Evolutionary conservation across 2,888 invertebrate species (phyloP), one percentile per base, ranked within the genome.

Genomic region (Lithosia quadra): DNA sequence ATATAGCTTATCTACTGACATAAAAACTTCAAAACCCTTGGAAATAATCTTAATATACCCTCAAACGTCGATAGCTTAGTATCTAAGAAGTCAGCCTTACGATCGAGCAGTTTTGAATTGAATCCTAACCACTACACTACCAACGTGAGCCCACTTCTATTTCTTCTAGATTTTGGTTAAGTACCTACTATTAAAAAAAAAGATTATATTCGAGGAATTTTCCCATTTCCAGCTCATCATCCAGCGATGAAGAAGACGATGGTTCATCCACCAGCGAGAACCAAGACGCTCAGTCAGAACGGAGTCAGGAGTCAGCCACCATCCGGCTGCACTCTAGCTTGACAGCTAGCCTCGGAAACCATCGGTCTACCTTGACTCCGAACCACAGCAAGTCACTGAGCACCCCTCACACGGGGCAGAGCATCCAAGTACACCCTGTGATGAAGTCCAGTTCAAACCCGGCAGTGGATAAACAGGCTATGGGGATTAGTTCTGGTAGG

Each of bases 161-260:
- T n/a, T n/a, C n/a, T n/a, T n/a, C n/a, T n/a, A n/a, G n/a, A n/a
- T n/a, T n/a, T n/a, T n/a, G n/a, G n/a, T n/a, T n/a, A n/a, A n/a
- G n/a, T n/a, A n/a, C n/a, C n/a, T n/a, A n/a, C n/a, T n/a, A n/a
- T n/a, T n/a, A n/a, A n/a, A n/a, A n/a, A n/a, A n/a, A n/a, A n/a
- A n/a, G n/a, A n/a, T 49, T 49, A 2, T 18, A 9, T 49, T 2
- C n/a, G 49, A 49, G 1, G n/a, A 49, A 0, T 18, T 18, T 49
- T n/a, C n/a, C 2, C n/a, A 43, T 58, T 72, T 96, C 80, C 96
- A 97, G 92, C 93, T 98, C 91, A 88, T 97, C 97, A 68, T 97
- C 97, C 68, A 97, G 97, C 82, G 97, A 97, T 60, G 96, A 96
- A 69, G 96, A 96, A 65, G 96, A 96, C 77, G 95, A 95, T 66